These are phyloP conservation scores for Chirona hameri DNA, from an alignment of 2,888 invertebrate genomes.

Conservation along the genomic window DNA sequence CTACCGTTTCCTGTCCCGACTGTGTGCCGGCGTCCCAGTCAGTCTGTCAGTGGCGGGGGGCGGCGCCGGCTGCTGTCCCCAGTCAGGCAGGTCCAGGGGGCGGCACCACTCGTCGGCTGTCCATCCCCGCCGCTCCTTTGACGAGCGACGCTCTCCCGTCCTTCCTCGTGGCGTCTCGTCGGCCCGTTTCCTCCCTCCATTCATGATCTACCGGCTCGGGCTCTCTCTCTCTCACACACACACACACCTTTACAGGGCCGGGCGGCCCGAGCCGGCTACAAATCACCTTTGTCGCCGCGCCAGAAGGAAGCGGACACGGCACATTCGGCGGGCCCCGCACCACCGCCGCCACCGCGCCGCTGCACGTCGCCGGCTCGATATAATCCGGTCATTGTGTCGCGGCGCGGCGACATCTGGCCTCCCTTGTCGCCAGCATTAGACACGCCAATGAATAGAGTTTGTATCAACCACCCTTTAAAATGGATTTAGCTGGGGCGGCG, in stretches of 20 bases:
- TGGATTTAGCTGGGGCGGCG: conserved; percentile 14
- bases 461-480: conserved; percentile 30
- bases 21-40: too few species aligned
- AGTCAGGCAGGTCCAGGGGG: neutral
- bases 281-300: neutral
- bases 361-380: neutral
- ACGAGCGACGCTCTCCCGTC: neutral
- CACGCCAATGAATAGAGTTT: conserved; percentile 27
- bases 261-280: neutral
- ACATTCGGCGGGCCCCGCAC: too few species aligned
- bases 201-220: neutral
- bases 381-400: conserved; percentile 26
- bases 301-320: neutral
- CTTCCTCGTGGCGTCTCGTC: neutral
- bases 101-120: neutral
- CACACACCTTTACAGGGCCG: conserved; percentile 5
- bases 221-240: too few species aligned
- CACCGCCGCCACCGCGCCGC: neutral
- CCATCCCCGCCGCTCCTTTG: conserved; percentile 1
- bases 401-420: conserved; percentile 5
- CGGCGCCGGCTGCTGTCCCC: too few species aligned
- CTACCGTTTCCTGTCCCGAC: too few species aligned
- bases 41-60: too few species aligned
- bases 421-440: conserved; percentile 13
- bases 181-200: neutral